A percentile compares a stretch with the other conserved stretches of the same genome.
Evolutionary conservation across 2,113 vertebrate genomes (phyloP).

Genomic region (Cervus canadensis): DNA sequence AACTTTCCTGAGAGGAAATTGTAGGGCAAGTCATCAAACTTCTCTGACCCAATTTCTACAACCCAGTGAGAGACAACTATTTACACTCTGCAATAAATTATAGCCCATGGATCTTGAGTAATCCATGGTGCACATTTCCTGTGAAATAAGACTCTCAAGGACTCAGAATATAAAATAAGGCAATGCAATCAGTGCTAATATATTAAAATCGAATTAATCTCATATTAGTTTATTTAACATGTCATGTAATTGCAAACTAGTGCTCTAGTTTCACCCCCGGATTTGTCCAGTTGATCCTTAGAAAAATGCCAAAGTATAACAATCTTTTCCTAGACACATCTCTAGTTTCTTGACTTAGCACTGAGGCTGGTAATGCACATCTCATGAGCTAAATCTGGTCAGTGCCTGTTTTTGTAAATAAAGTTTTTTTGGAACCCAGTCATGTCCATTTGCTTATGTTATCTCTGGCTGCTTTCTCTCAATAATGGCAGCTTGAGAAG

Average conservation of each 20-base stretch:
- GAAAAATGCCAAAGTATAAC: neutral
- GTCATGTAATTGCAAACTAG: neutral
- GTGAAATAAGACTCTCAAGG: neutral
- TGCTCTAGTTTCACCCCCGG: neutral
- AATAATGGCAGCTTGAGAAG: neutral
- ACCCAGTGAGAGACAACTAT: neutral
- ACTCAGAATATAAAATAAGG: neutral
- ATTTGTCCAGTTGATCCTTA: neutral
- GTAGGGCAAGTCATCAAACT: neutral
- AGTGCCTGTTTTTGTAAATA: neutral
- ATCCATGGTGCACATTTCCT: neutral
- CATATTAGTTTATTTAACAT: neutral
- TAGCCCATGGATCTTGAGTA: neutral
- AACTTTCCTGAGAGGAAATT: neutral
- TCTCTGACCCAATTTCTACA: neutral
- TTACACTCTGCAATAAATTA: neutral
- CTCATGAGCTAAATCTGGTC: neutral
- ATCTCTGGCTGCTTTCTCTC: neutral
- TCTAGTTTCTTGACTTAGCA: neutral
- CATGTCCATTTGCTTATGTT: neutral
- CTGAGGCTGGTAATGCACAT: neutral
- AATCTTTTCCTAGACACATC: neutral
- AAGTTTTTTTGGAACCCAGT: constrained; percentile 6
- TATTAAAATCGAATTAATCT: neutral
- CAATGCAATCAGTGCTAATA: neutral